Evolutionary conservation across 2,113 vertebrate genomes (phyloP), one percentile per base, ranked within the genome.

Genomic region (Corvus hawaiiensis): DNA sequence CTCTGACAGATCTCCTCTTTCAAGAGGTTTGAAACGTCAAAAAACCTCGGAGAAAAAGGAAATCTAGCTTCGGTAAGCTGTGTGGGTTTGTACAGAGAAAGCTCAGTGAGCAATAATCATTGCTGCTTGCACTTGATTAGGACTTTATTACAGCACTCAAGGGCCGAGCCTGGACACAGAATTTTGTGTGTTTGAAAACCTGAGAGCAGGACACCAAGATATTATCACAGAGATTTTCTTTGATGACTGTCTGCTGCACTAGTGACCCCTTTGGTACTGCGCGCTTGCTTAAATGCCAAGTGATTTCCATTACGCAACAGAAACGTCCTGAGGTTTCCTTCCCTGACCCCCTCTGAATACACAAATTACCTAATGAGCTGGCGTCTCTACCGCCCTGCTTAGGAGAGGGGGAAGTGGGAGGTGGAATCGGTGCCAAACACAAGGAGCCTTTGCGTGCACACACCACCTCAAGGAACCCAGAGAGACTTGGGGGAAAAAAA

Each of bases 341-440:
- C 52, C 69, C 74, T 54, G 75, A 66, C 39, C 58, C n/a, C 23
- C 95, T 87, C 2, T 55, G 82, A 95, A 93, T 90, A 90, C 90
- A 91, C 95, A 94, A 76, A 85, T 76, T 46, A 80, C 85, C 62
- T 75, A 86, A 90, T 33, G 86, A 90, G 86, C 92, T 56, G 90
- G 75, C 79, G 59, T 95, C 88, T 56, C 90, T 91, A 95, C 61
- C 23, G 17, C 69, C 30, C 69, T 7, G 3, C 81, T 91, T 76
- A 43, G 84, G 74, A 1, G 46, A 51, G 89, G 1, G 87, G 64
- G 2, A 43, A 71, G 87, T 6, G 86, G 68, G 73, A 87, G 81
- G 77, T 67, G 24, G 58, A 48, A 48, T 75, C 85, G 1, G 61
- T 9, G 32, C 55, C 44, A 7, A 62, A 17, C 43, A 52, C 33